phyloP scores from a whole-genome alignment of 2,888 invertebrate species.

The Synanthedon formicaeformis region DNA sequence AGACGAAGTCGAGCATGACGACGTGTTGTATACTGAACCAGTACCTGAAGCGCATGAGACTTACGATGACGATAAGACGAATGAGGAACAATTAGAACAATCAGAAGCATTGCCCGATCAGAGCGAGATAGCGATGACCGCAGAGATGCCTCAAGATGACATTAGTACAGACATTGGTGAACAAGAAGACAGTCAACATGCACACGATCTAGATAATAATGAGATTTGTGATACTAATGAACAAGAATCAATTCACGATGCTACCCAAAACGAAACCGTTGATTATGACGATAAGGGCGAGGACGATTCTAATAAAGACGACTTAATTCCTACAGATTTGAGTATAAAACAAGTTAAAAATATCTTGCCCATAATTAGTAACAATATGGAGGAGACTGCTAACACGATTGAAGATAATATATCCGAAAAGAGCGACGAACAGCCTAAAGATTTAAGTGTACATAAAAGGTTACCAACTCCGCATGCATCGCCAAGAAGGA shows the following conservation, averaged over 20 bases:
- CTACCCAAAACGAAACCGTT: conserved; percentile 6
- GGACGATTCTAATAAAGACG: conserved; percentile 27
- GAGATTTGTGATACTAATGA: conserved; percentile 13
- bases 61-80: conserved; percentile 26
- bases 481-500: conserved; percentile 56
- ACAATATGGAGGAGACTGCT: conserved; percentile 20
- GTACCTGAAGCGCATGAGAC: conserved; percentile 41
- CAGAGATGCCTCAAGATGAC: conserved; percentile 16
- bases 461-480: conserved; percentile 62
- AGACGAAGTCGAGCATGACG: conserved; percentile 21
- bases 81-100: conserved; percentile 20
- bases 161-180: conserved; percentile 11
- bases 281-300: conserved; percentile 12
- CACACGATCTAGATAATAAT: conserved; percentile 9
- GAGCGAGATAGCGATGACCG: conserved; percentile 25
- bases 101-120: conserved; percentile 29
- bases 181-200: conserved; percentile 5
- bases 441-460: conserved; percentile 72
- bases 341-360: conserved; percentile 51
- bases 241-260: conserved; percentile 8
- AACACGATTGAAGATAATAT: conserved; percentile 36
- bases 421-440: conserved; percentile 64
- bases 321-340: conserved; percentile 70
- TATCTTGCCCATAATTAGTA: conserved; percentile 22
- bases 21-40: conserved; percentile 36